phyloP scores from a whole-genome alignment of 2,888 invertebrate species.

The Drosophila multiciliata region DNA sequence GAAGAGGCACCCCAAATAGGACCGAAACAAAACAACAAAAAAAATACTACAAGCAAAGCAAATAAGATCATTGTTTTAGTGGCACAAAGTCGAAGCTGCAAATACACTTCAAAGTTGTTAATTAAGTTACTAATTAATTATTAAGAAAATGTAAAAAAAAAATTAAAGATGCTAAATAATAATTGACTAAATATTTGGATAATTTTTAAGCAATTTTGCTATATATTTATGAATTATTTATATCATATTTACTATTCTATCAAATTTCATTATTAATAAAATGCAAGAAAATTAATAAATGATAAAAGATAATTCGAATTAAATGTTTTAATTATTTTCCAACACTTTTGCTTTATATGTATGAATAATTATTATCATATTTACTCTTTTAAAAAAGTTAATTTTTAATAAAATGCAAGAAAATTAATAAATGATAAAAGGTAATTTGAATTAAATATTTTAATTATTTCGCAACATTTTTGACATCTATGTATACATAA shows the following conservation, averaged over 20 bases:
- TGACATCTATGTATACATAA: too few relatives aligned
- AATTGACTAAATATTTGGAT: neutral
- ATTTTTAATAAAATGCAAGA: neutral
- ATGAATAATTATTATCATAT: too few relatives aligned
- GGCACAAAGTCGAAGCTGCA: neutral
- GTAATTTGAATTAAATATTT: neutral
- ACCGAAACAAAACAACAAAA: conserved; percentile 4
- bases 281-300: neutral
- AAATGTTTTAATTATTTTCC: neutral
- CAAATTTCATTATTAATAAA: neutral
- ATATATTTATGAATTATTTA: too few relatives aligned
- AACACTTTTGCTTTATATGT: too few relatives aligned
- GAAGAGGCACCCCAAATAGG: conserved; percentile 51
- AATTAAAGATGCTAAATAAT: neutral
- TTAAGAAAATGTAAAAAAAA: neutral
- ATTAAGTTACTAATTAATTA: too few relatives aligned
- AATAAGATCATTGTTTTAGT: neutral
- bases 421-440: neutral
- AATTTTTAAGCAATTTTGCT: neutral
- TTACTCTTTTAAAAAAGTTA: too few relatives aligned
- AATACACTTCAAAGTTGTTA: conserved; percentile 19
- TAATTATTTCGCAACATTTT: neutral
- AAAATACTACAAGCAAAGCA: conserved; percentile 28
- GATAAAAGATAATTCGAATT: neutral
- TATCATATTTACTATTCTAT: too few relatives aligned